Evolutionary conservation across 2,797 vertebrate genomes (phyloP).

Genomic region (Pterois miles): DNA sequence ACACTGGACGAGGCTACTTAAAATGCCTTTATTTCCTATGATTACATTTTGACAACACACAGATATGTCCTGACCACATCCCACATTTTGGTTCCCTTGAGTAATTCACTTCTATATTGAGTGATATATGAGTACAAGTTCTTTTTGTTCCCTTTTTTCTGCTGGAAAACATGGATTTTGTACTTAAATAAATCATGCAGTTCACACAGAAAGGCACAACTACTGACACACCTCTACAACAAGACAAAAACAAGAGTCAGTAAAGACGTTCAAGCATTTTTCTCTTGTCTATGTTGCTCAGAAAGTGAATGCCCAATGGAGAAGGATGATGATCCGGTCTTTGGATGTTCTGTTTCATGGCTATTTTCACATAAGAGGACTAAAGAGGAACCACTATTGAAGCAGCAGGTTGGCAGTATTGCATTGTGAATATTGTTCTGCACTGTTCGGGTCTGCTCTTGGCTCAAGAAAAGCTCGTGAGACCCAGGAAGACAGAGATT

Average conservation of each 20-base stretch:
- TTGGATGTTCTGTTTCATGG: constrained; percentile 66
- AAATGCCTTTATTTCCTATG: constrained; percentile 85
- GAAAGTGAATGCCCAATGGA: constrained; percentile 17
- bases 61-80: constrained; percentile 71
- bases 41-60: constrained; percentile 77
- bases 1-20: constrained; percentile 72
- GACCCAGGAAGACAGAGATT: constrained; percentile 83
- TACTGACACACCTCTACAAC: constrained; percentile 75
- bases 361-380: constrained; percentile 42
- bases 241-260: constrained; percentile 66
- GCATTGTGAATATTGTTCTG: constrained; percentile 69
- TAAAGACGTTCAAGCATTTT: constrained; percentile 50
- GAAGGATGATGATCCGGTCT: constrained; percentile 46
- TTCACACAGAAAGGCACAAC: constrained; percentile 82
- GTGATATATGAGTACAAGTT: constrained; percentile 67
- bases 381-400: constrained; percentile 56
- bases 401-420: constrained; percentile 79
- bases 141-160: constrained; percentile 53
- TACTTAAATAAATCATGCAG: constrained; percentile 77
- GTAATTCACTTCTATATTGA: constrained; percentile 67
- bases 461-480: constrained; percentile 44
- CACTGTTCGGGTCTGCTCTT: constrained; percentile 55
- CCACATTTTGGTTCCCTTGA: constrained; percentile 70
- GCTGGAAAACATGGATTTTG: constrained; percentile 70
- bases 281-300: constrained; percentile 49